These are phyloP conservation scores for Adoxophyes honmai DNA, from an alignment of 1,140 invertebrate genomes.

Conservation along the genomic window DNA sequence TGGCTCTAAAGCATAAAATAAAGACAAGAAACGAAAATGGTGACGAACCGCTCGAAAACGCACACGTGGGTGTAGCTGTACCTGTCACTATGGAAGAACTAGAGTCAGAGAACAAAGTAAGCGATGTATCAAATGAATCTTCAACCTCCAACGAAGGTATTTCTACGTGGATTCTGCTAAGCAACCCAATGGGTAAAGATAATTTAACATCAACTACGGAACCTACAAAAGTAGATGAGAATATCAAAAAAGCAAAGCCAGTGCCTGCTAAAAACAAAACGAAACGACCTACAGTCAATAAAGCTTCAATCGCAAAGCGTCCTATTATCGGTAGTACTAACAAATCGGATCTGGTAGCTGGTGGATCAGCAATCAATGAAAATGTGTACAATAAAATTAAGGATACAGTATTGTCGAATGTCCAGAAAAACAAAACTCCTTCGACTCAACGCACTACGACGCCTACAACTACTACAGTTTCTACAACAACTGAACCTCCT, in stretches of 20 bases:
- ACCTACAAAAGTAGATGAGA: conserved; percentile 54
- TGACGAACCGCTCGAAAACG: conserved; percentile 63
- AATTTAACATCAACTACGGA: conserved; percentile 50
- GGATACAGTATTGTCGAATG: conserved; percentile 70
- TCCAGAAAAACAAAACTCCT: conserved; percentile 70
- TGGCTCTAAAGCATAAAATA: conserved; percentile 64
- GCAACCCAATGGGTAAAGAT: conserved; percentile 59
- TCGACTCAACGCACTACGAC: conserved; percentile 36
- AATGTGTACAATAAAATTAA: conserved; percentile 74
- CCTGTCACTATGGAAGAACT: conserved; percentile 77
- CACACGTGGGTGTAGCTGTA: conserved; percentile 78
- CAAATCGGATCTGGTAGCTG: conserved; percentile 71
- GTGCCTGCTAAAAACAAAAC: conserved; percentile 52
- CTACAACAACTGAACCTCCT: conserved; percentile 43
- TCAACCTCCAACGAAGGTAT: conserved; percentile 82
- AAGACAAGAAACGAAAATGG: conserved; percentile 64
- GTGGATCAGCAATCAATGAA: conserved; percentile 74
- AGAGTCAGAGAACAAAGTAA: conserved; percentile 67
- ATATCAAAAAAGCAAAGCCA: conserved; percentile 57
- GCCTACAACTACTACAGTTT: conserved; percentile 30
- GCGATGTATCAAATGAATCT: conserved; percentile 67
- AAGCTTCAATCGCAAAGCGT: conserved; percentile 38
- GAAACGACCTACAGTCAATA: conserved; percentile 51
- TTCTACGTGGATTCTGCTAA: conserved; percentile 87
- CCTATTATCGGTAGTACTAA: conserved; percentile 69